Evolutionary conservation across 2,113 vertebrate species (phyloP).

Genomic region (Pelusios castaneus): DNA sequence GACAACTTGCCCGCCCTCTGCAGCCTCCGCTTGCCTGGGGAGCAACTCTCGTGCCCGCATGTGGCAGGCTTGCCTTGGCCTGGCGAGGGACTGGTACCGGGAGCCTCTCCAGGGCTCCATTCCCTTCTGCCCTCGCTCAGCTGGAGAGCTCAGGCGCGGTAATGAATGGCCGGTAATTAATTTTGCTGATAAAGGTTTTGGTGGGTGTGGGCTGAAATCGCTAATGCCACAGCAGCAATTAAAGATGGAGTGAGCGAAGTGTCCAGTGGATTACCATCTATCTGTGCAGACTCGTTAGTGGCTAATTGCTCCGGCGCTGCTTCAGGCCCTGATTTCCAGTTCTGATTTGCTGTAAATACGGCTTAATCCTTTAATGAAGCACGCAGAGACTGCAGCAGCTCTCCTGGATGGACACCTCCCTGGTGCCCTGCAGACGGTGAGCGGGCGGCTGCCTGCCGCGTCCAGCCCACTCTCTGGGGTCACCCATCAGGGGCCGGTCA

Average conservation of each 20-base stretch:
- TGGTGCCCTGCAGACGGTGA: rapidly evolving
- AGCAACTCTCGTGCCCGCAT: background rate
- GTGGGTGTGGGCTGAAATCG: background rate
- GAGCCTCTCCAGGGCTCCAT: background rate
- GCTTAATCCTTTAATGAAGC: conserved; percentile 24
- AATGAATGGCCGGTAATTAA: background rate
- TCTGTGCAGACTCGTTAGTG: background rate
- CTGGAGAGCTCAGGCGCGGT: background rate
- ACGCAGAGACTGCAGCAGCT: rapidly evolving
- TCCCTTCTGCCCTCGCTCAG: background rate
- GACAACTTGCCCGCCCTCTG: rapidly evolving
- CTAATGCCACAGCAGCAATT: conserved; percentile 28
- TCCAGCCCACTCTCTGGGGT: background rate
- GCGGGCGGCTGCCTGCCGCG: background rate
- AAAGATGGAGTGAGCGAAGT: background rate
- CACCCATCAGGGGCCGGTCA: background rate
- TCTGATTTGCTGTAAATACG: background rate
- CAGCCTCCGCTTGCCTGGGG: rapidly evolving
- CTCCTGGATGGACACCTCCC: background rate
- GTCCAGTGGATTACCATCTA: background rate
- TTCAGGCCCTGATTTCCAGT: background rate
- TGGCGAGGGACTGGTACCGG: background rate
- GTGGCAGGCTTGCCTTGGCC: background rate
- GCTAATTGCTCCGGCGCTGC: conserved; percentile 32
- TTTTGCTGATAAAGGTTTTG: background rate